Conservation (phyloP, 1,140 invertebrate genomes). For the Drosophila eugracilis region DNA sequence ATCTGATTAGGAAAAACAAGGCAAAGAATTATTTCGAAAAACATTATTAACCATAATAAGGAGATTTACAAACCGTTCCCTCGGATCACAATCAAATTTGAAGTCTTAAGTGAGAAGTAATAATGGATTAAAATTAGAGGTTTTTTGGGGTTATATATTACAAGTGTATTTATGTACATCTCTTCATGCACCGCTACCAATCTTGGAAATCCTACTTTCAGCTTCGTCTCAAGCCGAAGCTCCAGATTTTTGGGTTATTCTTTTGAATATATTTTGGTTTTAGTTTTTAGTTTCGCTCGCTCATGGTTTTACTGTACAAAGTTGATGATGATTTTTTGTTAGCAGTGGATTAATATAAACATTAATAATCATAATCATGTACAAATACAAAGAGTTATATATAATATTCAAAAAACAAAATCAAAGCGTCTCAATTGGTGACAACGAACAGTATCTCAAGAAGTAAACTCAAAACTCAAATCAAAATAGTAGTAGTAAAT, state of each 20-base stretch:
- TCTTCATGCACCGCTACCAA: slow-evolving; percentile 57
- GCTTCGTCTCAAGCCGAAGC: slow-evolving; percentile 52
- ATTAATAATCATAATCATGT: slow-evolving; percentile 79
- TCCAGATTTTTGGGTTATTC: slow-evolving; percentile 23
- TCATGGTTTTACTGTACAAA: slow-evolving; percentile 69
- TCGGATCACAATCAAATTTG: slow-evolving; percentile 53
- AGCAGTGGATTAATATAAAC: slow-evolving; percentile 80
- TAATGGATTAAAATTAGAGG: slow-evolving; percentile 37
- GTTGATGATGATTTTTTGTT: slow-evolving; percentile 71
- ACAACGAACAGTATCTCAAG: slow-evolving; percentile 73
- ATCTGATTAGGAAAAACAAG: slow-evolving; percentile 42
- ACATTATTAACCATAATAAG: slow-evolving; percentile 42
- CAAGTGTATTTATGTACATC: slow-evolving; percentile 52
- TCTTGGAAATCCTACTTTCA: slow-evolving; percentile 63
- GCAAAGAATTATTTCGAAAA: slow-evolving; percentile 44
- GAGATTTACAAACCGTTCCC: slow-evolving; percentile 54
- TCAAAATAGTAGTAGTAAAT: slow-evolving; percentile 54
- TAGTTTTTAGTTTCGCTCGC: slow-evolving; percentile 53
- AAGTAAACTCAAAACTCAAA: slow-evolving; percentile 61
- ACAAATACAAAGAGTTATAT: slow-evolving; percentile 76
- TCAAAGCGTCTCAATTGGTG: slow-evolving; percentile 76
- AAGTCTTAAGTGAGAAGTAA: slow-evolving; percentile 22
- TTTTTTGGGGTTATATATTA: slow-evolving; percentile 42
- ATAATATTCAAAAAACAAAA: slow-evolving; percentile 60
- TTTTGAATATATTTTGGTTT: background rate